These are phyloP conservation scores for Iguana delicatissima DNA, from an alignment of 2,797 vertebrate species.

Conservation along the genomic window DNA sequence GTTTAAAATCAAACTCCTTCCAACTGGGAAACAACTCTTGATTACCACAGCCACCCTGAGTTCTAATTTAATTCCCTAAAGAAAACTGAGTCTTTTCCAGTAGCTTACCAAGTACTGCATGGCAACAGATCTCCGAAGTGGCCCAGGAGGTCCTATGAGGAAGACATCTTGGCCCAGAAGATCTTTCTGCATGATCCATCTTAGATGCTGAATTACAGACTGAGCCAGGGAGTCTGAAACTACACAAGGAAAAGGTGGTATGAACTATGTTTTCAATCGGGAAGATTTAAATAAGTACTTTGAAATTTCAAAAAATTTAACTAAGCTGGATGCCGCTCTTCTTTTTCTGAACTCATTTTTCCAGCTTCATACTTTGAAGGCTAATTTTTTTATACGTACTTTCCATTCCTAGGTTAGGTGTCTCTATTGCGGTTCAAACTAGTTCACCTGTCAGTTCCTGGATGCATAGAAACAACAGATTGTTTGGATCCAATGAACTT, in stretches of 20 bases:
- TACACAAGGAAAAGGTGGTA: conserved; percentile 54
- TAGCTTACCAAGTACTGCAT: conserved; percentile 97
- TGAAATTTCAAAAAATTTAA: background rate
- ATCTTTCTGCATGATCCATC: conserved; percentile 99
- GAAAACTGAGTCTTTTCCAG: conserved; percentile 15
- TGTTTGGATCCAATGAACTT: background rate
- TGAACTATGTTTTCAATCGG: background rate
- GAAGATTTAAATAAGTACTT: background rate
- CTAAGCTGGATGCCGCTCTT: background rate
- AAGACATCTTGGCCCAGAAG: conserved; percentile 96
- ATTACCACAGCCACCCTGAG: background rate
- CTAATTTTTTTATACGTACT: no score
- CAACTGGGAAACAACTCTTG: background rate
- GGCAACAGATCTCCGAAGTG: conserved; percentile 92
- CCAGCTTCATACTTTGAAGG: background rate
- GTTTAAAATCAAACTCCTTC: background rate
- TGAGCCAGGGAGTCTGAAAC: conserved; percentile 90
- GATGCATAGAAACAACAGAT: background rate
- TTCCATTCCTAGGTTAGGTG: no score
- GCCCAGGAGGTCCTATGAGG: conserved; percentile 96
- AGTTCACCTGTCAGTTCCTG: background rate
- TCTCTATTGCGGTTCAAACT: background rate
- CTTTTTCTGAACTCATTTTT: background rate
- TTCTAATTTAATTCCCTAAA: background rate
- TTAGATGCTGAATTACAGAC: conserved; percentile 89